Conservation (phyloP, 2,888 invertebrate genomes). For the Drosophila picticornis region DNA sequence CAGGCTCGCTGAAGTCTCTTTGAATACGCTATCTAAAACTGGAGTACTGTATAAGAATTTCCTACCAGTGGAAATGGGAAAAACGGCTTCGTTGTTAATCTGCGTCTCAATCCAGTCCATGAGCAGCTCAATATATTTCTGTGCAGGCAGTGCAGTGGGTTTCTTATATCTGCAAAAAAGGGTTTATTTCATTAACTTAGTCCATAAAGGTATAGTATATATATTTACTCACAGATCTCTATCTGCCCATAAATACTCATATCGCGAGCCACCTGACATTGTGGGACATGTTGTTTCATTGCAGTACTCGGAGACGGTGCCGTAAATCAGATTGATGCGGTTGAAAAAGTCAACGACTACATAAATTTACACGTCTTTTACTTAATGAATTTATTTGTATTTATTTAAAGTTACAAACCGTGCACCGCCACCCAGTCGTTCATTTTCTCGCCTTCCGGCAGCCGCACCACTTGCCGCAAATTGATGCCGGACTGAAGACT, state of each 20-base stretch:
- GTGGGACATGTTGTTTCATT: constrained; percentile 93
- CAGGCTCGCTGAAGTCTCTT: not conserved
- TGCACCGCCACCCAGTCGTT: constrained; percentile 98
- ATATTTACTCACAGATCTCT: constrained; percentile 87
- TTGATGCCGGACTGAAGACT: constrained; percentile 96
- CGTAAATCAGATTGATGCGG: constrained; percentile 96
- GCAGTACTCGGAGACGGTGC: constrained; percentile 94
- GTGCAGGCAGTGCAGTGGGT: constrained; percentile 93
- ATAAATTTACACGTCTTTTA: constrained; percentile 48
- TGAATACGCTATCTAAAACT: not conserved
- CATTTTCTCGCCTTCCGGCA: constrained; percentile 93
- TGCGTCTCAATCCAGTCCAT: constrained; percentile 97
- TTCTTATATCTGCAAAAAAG: constrained; percentile 87
- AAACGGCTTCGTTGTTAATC: constrained; percentile 94
- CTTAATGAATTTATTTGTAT: not conserved
- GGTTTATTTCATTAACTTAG: not conserved
- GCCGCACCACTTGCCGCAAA: constrained; percentile 91
- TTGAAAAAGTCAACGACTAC: constrained; percentile 97
- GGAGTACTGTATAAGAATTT: not conserved
- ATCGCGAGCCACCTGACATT: constrained; percentile 95
- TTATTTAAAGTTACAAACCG: constrained; percentile 85
- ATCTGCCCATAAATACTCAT: constrained; percentile 97
- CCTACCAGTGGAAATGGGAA: constrained; percentile 90
- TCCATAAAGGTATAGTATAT: not conserved
- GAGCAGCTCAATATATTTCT: constrained; percentile 92